These are phyloP conservation scores for Pristionchus japonicus DNA, from an alignment of 2,888 invertebrate genomes.

Conservation along the genomic window DNA sequence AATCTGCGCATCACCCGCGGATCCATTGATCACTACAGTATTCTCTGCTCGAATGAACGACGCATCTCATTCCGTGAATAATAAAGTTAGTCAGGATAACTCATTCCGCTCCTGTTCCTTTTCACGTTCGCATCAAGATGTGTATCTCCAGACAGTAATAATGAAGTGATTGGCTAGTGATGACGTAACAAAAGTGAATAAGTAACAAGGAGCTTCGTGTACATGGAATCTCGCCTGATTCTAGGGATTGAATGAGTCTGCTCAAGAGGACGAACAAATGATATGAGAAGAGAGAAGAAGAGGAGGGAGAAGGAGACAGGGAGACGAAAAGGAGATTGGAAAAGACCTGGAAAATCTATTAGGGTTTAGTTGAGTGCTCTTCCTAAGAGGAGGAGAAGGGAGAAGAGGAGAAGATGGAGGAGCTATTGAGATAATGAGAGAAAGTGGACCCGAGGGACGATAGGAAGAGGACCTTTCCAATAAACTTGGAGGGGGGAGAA, in stretches of 20 bases:
- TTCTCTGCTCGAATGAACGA: not conserved
- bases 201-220: not conserved
- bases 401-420: not conserved
- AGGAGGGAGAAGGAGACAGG: not conserved
- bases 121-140: not conserved
- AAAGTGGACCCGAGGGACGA: conserved; percentile 22
- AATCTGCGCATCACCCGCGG: not conserved
- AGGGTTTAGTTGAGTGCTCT: not conserved
- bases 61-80: not conserved
- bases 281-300: conserved; percentile 7
- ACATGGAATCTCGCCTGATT: not conserved
- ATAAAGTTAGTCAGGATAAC: not conserved
- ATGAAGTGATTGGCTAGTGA: not conserved
- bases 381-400: not conserved
- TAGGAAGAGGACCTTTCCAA: not conserved
- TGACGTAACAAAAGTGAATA: not conserved
- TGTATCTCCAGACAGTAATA: not conserved
- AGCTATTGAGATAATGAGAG: not conserved
- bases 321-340: conserved; percentile 7
- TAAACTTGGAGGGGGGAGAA: not conserved
- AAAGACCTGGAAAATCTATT: conserved; percentile 28
- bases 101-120: not conserved
- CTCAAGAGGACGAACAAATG: not conserved
- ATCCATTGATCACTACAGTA: not conserved
- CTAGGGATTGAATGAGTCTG: not conserved